Conservation (phyloP, 2,888 invertebrate species). For the Hylaea fasciaria region DNA sequence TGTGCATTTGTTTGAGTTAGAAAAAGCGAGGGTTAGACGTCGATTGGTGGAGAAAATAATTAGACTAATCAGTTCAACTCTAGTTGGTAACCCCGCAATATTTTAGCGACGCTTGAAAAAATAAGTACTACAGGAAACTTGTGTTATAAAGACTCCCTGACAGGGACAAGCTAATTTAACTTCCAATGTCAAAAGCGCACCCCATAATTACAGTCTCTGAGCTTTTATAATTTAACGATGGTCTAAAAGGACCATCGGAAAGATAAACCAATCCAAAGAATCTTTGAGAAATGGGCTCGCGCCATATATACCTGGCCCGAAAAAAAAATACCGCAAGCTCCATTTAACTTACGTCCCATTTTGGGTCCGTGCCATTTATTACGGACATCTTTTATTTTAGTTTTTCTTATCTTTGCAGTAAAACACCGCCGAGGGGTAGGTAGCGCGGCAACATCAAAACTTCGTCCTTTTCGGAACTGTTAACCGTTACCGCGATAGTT, state of each 20-base stretch:
- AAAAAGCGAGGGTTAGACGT: no score
- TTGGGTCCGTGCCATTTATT: slow-evolving; percentile 70
- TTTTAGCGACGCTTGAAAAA: no score
- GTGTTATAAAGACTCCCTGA: no score
- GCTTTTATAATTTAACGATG: slow-evolving; percentile 50
- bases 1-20: no score
- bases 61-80: no score
- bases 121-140: no score
- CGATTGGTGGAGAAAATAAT: no score
- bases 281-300: slow-evolving; percentile 52
- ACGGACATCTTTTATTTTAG: slow-evolving; percentile 64
- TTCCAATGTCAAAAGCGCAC: no score
- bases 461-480: slow-evolving; percentile 8
- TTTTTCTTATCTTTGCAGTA: slow-evolving; percentile 47
- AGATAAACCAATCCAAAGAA: slow-evolving; percentile 43
- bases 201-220: slow-evolving; percentile 50
- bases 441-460: slow-evolving; percentile 39
- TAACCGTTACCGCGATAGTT: slow-evolving; percentile 29
- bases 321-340: slow-evolving; percentile 59
- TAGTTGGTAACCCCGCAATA: no score
- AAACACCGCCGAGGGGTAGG: slow-evolving; percentile 58
- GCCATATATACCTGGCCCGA: slow-evolving; percentile 46
- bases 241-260: slow-evolving; percentile 44
- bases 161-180: no score
- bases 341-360: slow-evolving; percentile 64